Conservation (phyloP, 2,797 vertebrate species). For the Miichthys miiuy region DNA sequence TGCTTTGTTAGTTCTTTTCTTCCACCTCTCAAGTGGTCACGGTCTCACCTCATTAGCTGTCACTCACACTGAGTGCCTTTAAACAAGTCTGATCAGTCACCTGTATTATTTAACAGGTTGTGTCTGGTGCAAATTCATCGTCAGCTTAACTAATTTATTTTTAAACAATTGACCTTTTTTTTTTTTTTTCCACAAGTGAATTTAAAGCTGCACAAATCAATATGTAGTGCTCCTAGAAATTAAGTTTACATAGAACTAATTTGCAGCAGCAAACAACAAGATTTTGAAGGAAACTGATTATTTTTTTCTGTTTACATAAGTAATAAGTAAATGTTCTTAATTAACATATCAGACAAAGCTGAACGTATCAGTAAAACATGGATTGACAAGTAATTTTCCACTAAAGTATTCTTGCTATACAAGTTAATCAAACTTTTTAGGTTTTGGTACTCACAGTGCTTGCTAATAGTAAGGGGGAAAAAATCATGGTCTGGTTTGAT, state of each 20-base stretch:
- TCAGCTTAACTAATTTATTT: neutral
- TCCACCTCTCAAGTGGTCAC: conserved; percentile 18
- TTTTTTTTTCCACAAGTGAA: neutral
- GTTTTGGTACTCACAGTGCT: neutral
- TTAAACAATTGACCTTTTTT: neutral
- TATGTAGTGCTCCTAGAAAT: no score
- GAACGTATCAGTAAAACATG: neutral
- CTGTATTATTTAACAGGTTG: conserved; percentile 68
- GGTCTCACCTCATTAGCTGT: conserved; percentile 40
- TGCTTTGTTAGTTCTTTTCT: conserved; percentile 17
- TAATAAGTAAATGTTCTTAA: neutral
- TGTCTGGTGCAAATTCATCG: conserved; percentile 50
- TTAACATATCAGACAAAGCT: neutral
- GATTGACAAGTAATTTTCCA: neutral
- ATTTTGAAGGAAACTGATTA: neutral
- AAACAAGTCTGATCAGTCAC: conserved; percentile 36
- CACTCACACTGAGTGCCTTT: conserved; percentile 47
- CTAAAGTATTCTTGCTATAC: neutral
- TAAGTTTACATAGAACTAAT: no score
- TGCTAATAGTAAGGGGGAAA: neutral
- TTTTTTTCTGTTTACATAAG: neutral
- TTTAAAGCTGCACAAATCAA: neutral
- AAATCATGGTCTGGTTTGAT: neutral
- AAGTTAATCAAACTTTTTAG: neutral
- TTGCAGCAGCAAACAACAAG: neutral